phyloP scores from a whole-genome alignment of 2,113 vertebrate species.

The Otolemur garnettii region DNA sequence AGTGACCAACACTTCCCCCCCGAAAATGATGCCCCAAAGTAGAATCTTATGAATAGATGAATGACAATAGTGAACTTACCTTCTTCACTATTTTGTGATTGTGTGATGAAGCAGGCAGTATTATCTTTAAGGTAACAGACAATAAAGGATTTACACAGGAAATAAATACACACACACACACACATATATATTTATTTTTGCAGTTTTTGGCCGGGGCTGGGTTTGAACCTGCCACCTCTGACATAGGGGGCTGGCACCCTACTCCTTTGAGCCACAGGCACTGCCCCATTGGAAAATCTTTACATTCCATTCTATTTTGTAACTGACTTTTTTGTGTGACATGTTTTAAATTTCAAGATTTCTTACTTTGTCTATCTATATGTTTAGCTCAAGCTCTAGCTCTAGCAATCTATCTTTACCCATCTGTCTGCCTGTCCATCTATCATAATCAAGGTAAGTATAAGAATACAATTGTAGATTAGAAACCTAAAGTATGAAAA shows the following conservation, averaged over 20 bases:
- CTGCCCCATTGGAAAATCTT: not conserved
- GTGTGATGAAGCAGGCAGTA: not conserved
- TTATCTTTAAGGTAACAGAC: constrained; percentile 57
- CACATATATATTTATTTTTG: too few relatives aligned
- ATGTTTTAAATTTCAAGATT: constrained; percentile 55
- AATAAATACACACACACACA: not conserved
- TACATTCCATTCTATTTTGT: not conserved
- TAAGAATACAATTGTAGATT: not conserved
- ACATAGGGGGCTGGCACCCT: too few relatives aligned
- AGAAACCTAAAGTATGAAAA: constrained; percentile 10
- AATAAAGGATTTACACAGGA: not conserved
- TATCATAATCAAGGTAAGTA: not conserved
- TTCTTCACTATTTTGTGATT: not conserved
- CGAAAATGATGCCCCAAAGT: not conserved
- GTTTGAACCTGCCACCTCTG: too few relatives aligned
- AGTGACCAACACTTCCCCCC: too few relatives aligned
- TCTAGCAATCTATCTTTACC: not conserved
- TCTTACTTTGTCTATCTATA: not conserved
- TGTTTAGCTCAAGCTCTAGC: not conserved
- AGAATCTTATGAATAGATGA: constrained; percentile 50
- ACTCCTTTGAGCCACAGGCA: too few relatives aligned
- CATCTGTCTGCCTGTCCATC: not conserved
- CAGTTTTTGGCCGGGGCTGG: too few relatives aligned
- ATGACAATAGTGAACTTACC: not conserved
- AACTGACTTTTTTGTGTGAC: constrained; percentile 15